Evolutionary conservation across 2,888 invertebrate genomes (phyloP), one percentile per base, ranked within the genome.

Genomic region (Sinhomidia bicolor): DNA sequence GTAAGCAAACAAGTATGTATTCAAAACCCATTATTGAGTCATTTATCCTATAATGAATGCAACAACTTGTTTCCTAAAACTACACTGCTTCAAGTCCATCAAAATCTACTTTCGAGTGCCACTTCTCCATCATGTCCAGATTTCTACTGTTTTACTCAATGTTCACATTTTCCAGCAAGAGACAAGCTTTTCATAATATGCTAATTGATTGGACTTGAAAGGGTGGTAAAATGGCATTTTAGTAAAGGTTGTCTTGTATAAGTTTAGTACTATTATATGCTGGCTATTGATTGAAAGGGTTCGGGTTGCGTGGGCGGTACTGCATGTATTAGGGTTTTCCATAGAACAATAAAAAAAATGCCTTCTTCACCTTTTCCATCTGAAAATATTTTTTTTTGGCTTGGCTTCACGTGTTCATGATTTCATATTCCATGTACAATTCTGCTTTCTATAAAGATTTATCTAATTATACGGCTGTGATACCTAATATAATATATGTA

Each of bases 201-300:
- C 65, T 68, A 36, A 68, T 36, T 36, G 12, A 36, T 68, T 68
- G n/a, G 65, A 12, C 65, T 68, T 68, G 17, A 9, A 14, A 68
- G 17, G 17, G n/a, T 68, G 9, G n/a, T n/a, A n/a, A 68, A 68
- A 6, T 60, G 65, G 23, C 3, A 68, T 68, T 68, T 14, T 14
- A 29, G 14, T 0, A 68, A 36, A 36, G n/a, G 65, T 68, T 68
- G 17, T n/a, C n/a, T n/a, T n/a, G n/a, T n/a, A n/a, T n/a, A n/a
- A n/a, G n/a, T n/a, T n/a, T n/a, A n/a, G n/a, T n/a, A n/a, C n/a
- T n/a, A n/a, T n/a, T n/a, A n/a, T n/a, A n/a, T n/a, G n/a, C n/a
- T n/a, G 10, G 44, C 71, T 20, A 71, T 14, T 1, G 71, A 71
- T 1, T 41, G 44, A 41, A n/a, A 20, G 17, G n/a, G n/a, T 23